phyloP scores from a whole-genome alignment of 2,797 vertebrate species.

The Stomatorhinus walkeri region DNA sequence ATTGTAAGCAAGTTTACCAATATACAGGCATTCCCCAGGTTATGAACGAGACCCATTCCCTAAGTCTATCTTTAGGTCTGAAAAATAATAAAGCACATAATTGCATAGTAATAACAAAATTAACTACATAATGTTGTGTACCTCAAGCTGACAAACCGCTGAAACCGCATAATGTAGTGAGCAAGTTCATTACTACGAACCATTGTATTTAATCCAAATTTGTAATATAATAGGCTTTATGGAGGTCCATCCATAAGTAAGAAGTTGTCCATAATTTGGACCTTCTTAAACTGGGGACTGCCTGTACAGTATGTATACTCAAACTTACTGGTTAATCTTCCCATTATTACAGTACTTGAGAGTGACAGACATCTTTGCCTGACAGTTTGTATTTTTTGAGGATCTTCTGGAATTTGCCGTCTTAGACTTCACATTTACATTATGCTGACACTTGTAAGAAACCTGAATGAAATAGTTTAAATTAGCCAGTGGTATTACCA shows the following conservation, averaged over 20 bases:
- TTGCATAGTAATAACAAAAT: neutral
- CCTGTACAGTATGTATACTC: neutral
- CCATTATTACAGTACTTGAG: neutral
- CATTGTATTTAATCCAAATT: neutral
- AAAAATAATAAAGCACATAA: neutral
- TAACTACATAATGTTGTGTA: neutral
- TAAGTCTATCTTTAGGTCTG: neutral
- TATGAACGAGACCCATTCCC: neutral
- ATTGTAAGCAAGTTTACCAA: neutral
- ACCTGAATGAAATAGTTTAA: neutral
- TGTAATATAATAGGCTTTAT: neutral
- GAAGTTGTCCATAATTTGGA: neutral
- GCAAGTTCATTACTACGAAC: neutral
- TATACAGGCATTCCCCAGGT: neutral
- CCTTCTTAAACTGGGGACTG: neutral
- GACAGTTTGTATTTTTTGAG: neutral
- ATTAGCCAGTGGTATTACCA: neutral
- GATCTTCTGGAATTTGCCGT: neutral
- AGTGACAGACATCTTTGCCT: slow-evolving; percentile 6
- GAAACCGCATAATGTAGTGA: neutral
- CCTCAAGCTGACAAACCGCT: neutral
- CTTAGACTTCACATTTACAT: slow-evolving; percentile 2
- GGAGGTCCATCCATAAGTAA: neutral
- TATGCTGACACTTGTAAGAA: slow-evolving; percentile 1
- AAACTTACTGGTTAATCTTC: neutral